Evolutionary conservation across 2,888 invertebrate genomes (phyloP).

Genomic region (Lycophotia porphyrea): DNA sequence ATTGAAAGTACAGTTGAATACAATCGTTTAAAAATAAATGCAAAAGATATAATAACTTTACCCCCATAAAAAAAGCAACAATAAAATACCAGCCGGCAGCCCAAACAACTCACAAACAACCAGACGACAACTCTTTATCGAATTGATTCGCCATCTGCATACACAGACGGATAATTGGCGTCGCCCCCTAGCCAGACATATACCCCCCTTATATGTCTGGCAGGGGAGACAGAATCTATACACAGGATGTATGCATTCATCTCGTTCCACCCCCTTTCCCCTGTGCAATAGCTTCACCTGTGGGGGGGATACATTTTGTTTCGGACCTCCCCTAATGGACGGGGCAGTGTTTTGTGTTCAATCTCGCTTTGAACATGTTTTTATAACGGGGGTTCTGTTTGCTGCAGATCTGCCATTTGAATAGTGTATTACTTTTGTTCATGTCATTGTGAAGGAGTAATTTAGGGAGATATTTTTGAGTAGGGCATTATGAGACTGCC

Average conservation of each 20-base stretch:
- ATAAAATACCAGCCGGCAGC: background rate
- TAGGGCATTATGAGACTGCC: background rate
- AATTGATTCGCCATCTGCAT: constrained; percentile 28
- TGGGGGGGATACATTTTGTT: background rate
- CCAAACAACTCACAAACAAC: background rate
- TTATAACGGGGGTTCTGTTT: constrained; percentile 1
- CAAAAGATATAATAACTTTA: background rate
- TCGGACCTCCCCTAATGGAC: constrained; percentile 19
- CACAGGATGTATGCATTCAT: background rate
- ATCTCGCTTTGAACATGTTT: constrained; percentile 14
- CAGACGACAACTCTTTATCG: background rate
- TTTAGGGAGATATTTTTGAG: background rate
- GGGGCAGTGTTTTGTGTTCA: constrained; percentile 11
- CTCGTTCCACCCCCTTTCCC: background rate
- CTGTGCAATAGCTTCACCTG: constrained; percentile 14
- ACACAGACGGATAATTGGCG: constrained; percentile 19
- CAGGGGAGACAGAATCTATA: constrained; percentile 4
- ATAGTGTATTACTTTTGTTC: background rate
- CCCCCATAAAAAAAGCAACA: background rate
- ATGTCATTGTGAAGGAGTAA: background rate
- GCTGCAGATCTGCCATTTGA: background rate
- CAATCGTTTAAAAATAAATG: background rate
- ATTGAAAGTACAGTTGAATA: background rate
- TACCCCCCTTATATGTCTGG: constrained; percentile 7
- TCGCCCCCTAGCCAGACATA: constrained; percentile 8